Evolutionary conservation across 2,888 invertebrate species (phyloP).

Genomic region (Eupithecia centaureata): DNA sequence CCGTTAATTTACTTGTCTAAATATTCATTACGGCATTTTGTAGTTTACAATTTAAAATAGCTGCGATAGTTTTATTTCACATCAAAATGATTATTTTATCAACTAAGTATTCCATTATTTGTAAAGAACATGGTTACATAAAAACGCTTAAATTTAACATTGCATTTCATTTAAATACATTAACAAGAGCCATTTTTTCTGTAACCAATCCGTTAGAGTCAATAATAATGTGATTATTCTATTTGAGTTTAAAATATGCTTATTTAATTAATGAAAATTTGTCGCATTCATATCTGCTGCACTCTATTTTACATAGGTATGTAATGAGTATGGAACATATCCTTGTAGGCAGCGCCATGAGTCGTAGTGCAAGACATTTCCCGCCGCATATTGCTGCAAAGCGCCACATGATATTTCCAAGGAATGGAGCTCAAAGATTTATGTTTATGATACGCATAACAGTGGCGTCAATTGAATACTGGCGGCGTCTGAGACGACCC

Average conservation of each 20-base stretch:
- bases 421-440: conserved; percentile 60
- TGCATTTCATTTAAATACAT: not conserved
- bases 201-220: not conserved
- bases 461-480: conserved; percentile 63
- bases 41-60: not conserved
- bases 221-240: not conserved
- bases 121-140: not conserved
- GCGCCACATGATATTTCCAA: conserved; percentile 57
- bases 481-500: conserved; percentile 50
- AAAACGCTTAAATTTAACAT: not conserved
- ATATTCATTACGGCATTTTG: not conserved
- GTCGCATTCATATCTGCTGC: not conserved
- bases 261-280: not conserved
- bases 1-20: not conserved
- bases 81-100: not conserved
- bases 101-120: not conserved
- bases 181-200: not conserved
- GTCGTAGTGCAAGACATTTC: conserved; percentile 51
- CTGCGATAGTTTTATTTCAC: not conserved
- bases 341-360: conserved; percentile 21
- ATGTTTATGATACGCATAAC: conserved; percentile 64
- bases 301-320: not conserved
- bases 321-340: not conserved
- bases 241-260: not conserved
- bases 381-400: conserved; percentile 48